Evolutionary conservation across 2,113 vertebrate genomes (phyloP), one percentile per base, ranked within the genome.

Genomic region (Okapia johnstoni): DNA sequence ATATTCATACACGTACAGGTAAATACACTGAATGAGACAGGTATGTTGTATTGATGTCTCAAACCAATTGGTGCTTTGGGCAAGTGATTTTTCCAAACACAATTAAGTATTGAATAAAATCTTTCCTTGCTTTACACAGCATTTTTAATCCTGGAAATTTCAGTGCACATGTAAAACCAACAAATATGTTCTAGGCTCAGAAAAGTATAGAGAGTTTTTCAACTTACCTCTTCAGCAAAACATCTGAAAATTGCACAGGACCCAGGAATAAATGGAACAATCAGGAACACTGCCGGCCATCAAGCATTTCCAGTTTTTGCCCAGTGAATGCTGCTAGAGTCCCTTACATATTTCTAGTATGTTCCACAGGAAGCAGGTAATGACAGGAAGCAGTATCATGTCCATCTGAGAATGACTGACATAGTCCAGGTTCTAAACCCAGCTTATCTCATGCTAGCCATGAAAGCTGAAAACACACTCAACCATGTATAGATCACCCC

Each of bases 121-220:
- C 28, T 89, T 88, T 85, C 66, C 57, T 85, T 48, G 61, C 54
- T 54, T 93, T 86, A 85, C 15, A 61, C 2, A 76, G 33, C 15
- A n/a, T 50, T 86, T 96, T 79, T 66, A 87, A 97, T 84, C 58
- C 63, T 50, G 13, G n/a, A 63, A 81, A 94, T 77, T n/a, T 90
- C 60, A 73, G 2, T 12, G 11, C 16, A 36, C 70, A 76, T 36
- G 1, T 43, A 77, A 88, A 85, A 80, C 19, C 36, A 79, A 88
- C 30, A 50, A 28, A 85, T 19, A 14, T 73, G 21, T 81, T 94
- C 81, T 46, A 90, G 33, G 50, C 57, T 70, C 28, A 63, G 79
- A 91, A 95, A 88, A 81, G 6, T 43, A 43, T 33, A 94, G 13
- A 88, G 5, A 30, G 33, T 52, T 81, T 94, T 77, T 14, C 63